Evolutionary conservation across 1,140 invertebrate genomes (phyloP), one percentile per base, ranked within the genome.

Genomic region (Aphaenogaster ashmeadi): DNA sequence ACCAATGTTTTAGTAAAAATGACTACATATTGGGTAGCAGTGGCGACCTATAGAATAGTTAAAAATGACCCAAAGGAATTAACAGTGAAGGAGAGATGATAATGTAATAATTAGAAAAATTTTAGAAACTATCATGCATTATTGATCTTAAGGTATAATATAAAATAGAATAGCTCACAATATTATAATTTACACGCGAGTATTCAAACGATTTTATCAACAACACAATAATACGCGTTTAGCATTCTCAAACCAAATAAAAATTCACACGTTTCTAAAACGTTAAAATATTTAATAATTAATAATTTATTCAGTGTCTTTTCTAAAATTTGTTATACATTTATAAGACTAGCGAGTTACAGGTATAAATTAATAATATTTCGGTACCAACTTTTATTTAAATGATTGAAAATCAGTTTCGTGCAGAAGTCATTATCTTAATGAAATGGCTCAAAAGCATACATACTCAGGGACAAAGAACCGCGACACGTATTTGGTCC

Each of bases 71-170:
- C 27, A 15, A 71, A 56, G 9, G 5, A 69, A 74, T 27, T 27
- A 27, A 27, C 0, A 27, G 27, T 27, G 27, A 33, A 6, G 27
- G 21, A 13, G 27, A 18, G n/a, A 56, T 33, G 15, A 47, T 50
- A 38, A 58, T 72, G 36, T 41, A 18, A 83, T 60, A 83, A 83
- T 74, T 60, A 36, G 7, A 21, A 47, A 47, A 58, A 71, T n/a
- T 38, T 11, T 69, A 5, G 3, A n/a, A 27, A 3, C 11, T n/a
- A 56, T 50, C 18, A 33, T 27, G 21, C 18, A 3, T 18, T n/a
- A 58, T 33, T 44, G 11, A 41, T 71, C 15, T 15, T 44, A 27
- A 27, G 41, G 21, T 21, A 27, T 50, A 50, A 15, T 27, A 27
- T 27, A 27, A 27, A 27, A 27, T 27, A 27, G 21, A 27, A 27